Percentiles rank a stretch among this genome's conserved stretches.
Conservation (phyloP, 2,797 vertebrate genomes). For the Trachurus trachurus region DNA sequence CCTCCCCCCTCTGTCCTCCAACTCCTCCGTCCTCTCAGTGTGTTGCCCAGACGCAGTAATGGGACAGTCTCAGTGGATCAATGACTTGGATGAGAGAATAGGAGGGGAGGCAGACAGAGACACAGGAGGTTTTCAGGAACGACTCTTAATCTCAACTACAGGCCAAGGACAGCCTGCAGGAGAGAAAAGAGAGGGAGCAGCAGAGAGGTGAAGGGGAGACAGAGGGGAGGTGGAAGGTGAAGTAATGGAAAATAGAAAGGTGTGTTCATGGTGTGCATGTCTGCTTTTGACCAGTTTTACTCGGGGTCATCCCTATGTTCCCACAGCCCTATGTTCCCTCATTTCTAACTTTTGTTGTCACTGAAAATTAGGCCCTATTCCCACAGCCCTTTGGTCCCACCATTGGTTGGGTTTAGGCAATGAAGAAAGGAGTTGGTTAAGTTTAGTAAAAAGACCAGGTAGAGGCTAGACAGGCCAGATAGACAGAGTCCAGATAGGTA, state of each 20-base stretch:
- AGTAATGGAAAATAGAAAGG: not conserved
- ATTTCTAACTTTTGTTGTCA: too few relatives aligned
- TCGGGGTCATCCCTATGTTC: too few relatives aligned
- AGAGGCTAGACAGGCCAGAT: too few relatives aligned
- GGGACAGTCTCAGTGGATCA: conserved; percentile 47
- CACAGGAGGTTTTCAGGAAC: conserved; percentile 31
- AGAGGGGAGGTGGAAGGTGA: not conserved
- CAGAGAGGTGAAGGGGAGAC: not conserved
- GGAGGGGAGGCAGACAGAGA: conserved; percentile 22
- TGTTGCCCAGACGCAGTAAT: conserved; percentile 43
- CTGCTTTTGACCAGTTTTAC: not conserved
- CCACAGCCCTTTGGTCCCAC: too few relatives aligned
- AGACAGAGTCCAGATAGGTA: too few relatives aligned
- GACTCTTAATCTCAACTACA: conserved; percentile 33
- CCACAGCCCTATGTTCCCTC: too few relatives aligned
- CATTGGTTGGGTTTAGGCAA: too few relatives aligned
- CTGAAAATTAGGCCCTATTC: too few relatives aligned
- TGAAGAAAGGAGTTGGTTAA: too few relatives aligned
- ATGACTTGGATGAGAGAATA: conserved; percentile 39
- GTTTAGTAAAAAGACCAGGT: too few relatives aligned
- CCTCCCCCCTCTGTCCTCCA: conserved; percentile 8
- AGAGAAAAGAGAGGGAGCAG: conserved; percentile 2
- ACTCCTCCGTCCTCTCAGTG: not conserved
- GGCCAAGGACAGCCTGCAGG: conserved; percentile 37
- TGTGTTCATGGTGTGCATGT: not conserved